phyloP scores from a whole-genome alignment of 2,888 invertebrate genomes.

The Pinctada fucata region DNA sequence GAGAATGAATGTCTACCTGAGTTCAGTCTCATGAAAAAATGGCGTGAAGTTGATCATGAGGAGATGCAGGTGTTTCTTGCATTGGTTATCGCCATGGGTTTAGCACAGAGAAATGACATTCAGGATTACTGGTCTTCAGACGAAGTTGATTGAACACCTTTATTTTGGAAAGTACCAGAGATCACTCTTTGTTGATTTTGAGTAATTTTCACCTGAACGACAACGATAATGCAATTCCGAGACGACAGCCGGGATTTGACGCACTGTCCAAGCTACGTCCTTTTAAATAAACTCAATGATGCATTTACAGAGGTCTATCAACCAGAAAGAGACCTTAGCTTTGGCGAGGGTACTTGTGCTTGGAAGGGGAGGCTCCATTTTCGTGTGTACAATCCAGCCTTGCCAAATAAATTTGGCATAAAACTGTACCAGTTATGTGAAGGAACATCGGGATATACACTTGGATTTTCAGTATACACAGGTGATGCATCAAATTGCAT shows the following conservation, averaged over 20 bases:
- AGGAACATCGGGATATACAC: slow-evolving; percentile 30
- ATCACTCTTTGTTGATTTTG: slow-evolving; percentile 30
- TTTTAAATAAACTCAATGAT: slow-evolving; percentile 7
- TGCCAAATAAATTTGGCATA: slow-evolving; percentile 38
- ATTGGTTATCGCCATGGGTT: slow-evolving; percentile 29
- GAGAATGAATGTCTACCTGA: not conserved
- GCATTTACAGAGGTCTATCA: slow-evolving; percentile 31
- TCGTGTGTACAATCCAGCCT: slow-evolving; percentile 41
- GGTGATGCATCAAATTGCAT: slow-evolving; percentile 25
- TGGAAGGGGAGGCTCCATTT: slow-evolving; percentile 39
- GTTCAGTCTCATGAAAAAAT: slow-evolving; percentile 7
- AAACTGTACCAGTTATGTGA: slow-evolving; percentile 39
- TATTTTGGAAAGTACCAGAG: slow-evolving; percentile 24
- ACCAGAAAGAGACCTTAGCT: slow-evolving; percentile 31
- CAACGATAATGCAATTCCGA: slow-evolving; percentile 7
- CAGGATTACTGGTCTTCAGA: slow-evolving; percentile 33
- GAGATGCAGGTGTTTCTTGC: slow-evolving; percentile 31
- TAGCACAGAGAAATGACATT: slow-evolving; percentile 24
- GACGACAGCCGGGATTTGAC: slow-evolving; percentile 22
- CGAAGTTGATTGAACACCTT: slow-evolving; percentile 24
- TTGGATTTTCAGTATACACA: slow-evolving; percentile 41
- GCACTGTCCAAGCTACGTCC: slow-evolving; percentile 33
- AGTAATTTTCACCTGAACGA: slow-evolving; percentile 32
- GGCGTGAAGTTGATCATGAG: slow-evolving; percentile 1
- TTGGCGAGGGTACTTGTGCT: slow-evolving; percentile 38